These are phyloP conservation scores for Leptogaster cylindrica DNA, from an alignment of 2,888 invertebrate genomes.

Conservation along the genomic window DNA sequence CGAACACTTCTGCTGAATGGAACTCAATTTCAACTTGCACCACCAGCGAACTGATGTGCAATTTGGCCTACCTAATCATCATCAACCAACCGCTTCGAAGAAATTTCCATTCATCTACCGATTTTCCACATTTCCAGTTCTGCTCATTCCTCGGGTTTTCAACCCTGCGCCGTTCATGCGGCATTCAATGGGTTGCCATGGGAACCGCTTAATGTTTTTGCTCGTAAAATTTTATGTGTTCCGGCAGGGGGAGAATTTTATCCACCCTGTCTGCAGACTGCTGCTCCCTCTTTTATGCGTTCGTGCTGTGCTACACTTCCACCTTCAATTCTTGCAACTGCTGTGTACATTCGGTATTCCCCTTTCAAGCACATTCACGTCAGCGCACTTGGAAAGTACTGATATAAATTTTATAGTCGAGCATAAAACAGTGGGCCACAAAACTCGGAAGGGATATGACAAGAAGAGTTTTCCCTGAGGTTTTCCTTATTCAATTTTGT, in stretches of 20 bases:
- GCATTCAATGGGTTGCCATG: constrained; percentile 49
- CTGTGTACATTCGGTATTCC: constrained; percentile 13
- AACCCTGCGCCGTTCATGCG: constrained; percentile 9
- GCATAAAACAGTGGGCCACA: constrained; percentile 43
- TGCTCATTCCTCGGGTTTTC: constrained; percentile 9
- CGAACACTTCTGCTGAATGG: neutral
- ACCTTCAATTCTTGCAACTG: neutral
- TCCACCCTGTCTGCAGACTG: constrained; percentile 32
- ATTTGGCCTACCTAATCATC: constrained; percentile 5
- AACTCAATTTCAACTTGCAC: neutral
- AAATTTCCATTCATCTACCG: constrained; percentile 26
- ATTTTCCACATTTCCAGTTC: constrained; percentile 33
- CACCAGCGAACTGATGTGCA: neutral
- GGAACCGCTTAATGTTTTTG: constrained; percentile 55
- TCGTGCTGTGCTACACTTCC: constrained; percentile 6
- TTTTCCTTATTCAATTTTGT: no score
- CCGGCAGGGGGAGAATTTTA: constrained; percentile 51
- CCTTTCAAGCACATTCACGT: constrained; percentile 13
- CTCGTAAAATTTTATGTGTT: constrained; percentile 61
- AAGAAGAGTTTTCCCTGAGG: no score
- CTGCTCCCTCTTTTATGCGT: constrained; percentile 34
- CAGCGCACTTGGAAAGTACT: constrained; percentile 13
- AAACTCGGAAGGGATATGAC: no score
- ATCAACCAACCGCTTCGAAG: constrained; percentile 13
- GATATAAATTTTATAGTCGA: constrained; percentile 41